Evolutionary conservation across 2,797 vertebrate species (phyloP).

Genomic region (Cheirogaleus major): DNA sequence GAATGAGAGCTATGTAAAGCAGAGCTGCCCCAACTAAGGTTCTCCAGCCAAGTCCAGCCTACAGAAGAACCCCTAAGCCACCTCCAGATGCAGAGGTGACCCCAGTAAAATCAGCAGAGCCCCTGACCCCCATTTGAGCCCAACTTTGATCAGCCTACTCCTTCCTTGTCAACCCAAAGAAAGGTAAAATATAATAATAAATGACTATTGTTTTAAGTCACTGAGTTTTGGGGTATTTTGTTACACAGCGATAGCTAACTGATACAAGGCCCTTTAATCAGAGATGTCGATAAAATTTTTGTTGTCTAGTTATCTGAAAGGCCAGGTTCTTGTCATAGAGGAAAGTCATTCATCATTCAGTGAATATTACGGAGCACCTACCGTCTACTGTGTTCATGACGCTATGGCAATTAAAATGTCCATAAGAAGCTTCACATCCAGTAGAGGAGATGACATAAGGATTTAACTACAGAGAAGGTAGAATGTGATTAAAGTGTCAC

Average conservation of each 20-base stretch:
- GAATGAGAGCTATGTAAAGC: background rate
- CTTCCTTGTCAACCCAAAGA: background rate
- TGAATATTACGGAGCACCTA: background rate
- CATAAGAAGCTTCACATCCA: background rate
- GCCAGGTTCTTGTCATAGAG: background rate
- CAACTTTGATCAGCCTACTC: background rate
- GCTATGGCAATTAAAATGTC: background rate
- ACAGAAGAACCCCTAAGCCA: background rate
- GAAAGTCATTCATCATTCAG: background rate
- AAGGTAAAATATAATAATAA: background rate
- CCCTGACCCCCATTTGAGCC: background rate
- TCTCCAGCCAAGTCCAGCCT: background rate
- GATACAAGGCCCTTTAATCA: background rate
- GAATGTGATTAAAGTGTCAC: background rate
- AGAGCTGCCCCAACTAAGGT: background rate
- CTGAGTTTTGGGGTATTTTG: background rate
- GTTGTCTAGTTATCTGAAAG: background rate
- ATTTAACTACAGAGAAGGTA: background rate
- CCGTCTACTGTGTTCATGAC: background rate
- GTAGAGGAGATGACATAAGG: background rate
- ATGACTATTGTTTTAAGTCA: background rate
- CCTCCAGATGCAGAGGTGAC: background rate
- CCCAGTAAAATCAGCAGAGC: background rate
- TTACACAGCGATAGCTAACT: constrained; percentile 1
- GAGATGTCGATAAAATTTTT: background rate